Conservation (phyloP, 2,888 invertebrate genomes). For the Agrochola macilenta region DNA sequence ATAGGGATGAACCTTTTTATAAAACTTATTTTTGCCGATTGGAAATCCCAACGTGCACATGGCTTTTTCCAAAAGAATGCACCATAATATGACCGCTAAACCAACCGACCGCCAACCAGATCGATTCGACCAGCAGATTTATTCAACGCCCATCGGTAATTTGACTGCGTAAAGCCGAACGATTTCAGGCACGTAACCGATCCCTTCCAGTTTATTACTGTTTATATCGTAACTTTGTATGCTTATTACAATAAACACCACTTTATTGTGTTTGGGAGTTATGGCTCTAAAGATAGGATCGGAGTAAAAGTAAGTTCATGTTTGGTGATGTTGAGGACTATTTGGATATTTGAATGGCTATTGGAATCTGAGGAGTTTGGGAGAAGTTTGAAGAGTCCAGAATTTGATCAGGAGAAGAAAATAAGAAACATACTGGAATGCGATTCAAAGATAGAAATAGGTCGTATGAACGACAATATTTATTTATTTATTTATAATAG, state of each 20-base stretch:
- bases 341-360: slow-evolving; percentile 1
- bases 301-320: slow-evolving; percentile 22
- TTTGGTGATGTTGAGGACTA: slow-evolving; percentile 20
- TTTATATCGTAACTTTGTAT: slow-evolving; percentile 51
- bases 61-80: slow-evolving; percentile 6
- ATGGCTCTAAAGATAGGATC: slow-evolving; percentile 28
- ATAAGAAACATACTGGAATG: not conserved
- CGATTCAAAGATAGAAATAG: not conserved
- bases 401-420: slow-evolving; percentile 1
- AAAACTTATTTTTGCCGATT: not conserved
- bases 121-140: slow-evolving; percentile 26
- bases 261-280: slow-evolving; percentile 43
- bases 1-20: not conserved
- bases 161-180: slow-evolving; percentile 42
- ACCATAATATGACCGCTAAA: not conserved
- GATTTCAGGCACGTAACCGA: slow-evolving; percentile 50
- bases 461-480: not conserved
- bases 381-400: not conserved
- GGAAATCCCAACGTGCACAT: not conserved
- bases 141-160: slow-evolving; percentile 28
- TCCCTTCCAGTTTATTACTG: slow-evolving; percentile 43
- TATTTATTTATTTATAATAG: too few relatives aligned
- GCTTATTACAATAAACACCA: slow-evolving; percentile 55
- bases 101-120: too few relatives aligned
- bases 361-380: slow-evolving; percentile 16